These are phyloP conservation scores for Brachionus sp. DNA, from an alignment of 1,140 invertebrate species.

Conservation along the genomic window DNA sequence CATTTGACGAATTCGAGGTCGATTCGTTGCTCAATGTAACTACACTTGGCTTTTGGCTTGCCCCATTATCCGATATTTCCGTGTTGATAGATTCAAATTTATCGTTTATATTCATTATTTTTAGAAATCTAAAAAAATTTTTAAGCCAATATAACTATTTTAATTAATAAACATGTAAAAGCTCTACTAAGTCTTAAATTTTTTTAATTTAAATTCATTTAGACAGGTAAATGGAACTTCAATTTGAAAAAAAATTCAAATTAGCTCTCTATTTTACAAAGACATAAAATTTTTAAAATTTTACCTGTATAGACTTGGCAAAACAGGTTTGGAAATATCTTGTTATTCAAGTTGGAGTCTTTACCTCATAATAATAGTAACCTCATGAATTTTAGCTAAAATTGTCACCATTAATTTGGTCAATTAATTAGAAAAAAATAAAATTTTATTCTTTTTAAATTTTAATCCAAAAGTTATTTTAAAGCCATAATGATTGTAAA, in stretches of 20 bases:
- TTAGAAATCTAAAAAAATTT: neutral
- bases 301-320: neutral
- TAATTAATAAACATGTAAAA: neutral
- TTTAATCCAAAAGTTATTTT: neutral
- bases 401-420: neutral
- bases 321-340: neutral
- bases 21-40: slow-evolving; percentile 2
- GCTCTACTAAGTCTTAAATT: neutral
- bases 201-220: neutral
- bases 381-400: neutral
- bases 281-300: neutral
- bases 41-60: neutral
- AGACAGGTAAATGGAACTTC: slow-evolving; percentile 21
- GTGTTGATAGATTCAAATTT: slow-evolving; percentile 17
- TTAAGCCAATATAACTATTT: neutral
- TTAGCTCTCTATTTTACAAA: neutral
- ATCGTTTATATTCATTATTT: slow-evolving; percentile 20
- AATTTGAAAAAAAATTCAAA: neutral
- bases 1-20: neutral
- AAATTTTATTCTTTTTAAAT: neutral
- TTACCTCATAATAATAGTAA: neutral
- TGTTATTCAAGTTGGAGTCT: neutral
- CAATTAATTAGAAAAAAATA: neutral
- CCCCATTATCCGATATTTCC: neutral
- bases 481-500: neutral